Base-by-base conservation (phyloP, 2,888 invertebrate genomes). In the Bruchidius siliquastri region DNA sequence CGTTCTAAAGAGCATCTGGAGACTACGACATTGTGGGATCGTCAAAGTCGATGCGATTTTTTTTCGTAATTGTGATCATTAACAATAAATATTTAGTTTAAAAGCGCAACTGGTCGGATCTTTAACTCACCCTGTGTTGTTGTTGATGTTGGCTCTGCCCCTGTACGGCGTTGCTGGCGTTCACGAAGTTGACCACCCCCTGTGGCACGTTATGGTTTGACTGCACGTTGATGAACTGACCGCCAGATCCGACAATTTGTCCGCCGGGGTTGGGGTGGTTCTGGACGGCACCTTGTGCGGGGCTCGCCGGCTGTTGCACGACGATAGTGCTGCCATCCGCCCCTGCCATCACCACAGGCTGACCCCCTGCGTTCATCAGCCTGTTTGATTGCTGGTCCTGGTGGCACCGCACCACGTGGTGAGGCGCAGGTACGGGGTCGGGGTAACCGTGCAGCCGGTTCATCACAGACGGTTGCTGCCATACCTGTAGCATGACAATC, bases 151-250 rank as follows among this genome's bases (percentile, higher is more conserved):
- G 80, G 30, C 77, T 73, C 32, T 80, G 80, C 21, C 77, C 79
- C 71, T 80, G 85, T 76, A 82, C 82, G 76, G 84, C 83, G 74
- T 82, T 79, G 67, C 79, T 81, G 72, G 79, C 73, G 76, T 69
- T 74, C 71, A 26, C 77, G 74, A 20, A 32, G n/a, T 69, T 70
- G 26, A 69, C 71, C 26, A 69, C 69, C 67, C 71, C 72, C 69
- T 75, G 75, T 69, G 88, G 79, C 86, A 72, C 74, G 70, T 78
- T 22, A 73, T 82, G 86, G 32, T 88, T 88, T 13, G 49, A 8
- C 80, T 90, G 90, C 10, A 90, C 87, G 67, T 90, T 90, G 73
- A 91, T 90, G 71, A 91, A 87, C 84, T 90, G 90, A 69, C 90
- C 90, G 77, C 90, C 90, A 0, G 90, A 89, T 13, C 90, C 90